phyloP scores from a whole-genome alignment of 2,797 vertebrate genomes.

The Megaceryle alcyon region DNA sequence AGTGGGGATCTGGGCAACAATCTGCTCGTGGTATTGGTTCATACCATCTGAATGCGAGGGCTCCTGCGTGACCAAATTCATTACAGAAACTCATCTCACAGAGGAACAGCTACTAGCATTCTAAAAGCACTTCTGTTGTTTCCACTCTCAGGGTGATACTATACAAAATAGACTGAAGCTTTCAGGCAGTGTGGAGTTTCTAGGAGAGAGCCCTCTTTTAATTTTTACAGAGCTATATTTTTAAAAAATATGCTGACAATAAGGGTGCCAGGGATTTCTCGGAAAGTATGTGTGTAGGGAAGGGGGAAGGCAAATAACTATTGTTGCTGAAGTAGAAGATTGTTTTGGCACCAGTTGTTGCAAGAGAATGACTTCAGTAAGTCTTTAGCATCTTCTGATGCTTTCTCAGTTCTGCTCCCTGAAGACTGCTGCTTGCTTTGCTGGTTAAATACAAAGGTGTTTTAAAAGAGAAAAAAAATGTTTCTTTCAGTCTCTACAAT shows the following conservation, averaged over 20 bases:
- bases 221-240: no score
- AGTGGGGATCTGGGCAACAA: background rate
- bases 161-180: background rate
- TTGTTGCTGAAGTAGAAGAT: background rate
- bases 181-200: background rate
- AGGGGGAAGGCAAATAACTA: background rate
- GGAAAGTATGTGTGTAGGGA: no score
- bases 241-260: background rate
- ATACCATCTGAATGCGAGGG: background rate
- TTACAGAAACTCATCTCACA: background rate
- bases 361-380: background rate
- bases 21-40: background rate
- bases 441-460: background rate
- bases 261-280: background rate
- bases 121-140: background rate
- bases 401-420: background rate
- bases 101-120: background rate
- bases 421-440: background rate
- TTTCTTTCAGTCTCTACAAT: background rate
- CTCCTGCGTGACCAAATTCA: background rate
- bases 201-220: background rate
- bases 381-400: background rate
- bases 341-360: background rate
- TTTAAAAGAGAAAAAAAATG: background rate
- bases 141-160: background rate